These are phyloP conservation scores for Pristionchus maxplancki DNA, from an alignment of 2,888 invertebrate species.

Conservation along the genomic window DNA sequence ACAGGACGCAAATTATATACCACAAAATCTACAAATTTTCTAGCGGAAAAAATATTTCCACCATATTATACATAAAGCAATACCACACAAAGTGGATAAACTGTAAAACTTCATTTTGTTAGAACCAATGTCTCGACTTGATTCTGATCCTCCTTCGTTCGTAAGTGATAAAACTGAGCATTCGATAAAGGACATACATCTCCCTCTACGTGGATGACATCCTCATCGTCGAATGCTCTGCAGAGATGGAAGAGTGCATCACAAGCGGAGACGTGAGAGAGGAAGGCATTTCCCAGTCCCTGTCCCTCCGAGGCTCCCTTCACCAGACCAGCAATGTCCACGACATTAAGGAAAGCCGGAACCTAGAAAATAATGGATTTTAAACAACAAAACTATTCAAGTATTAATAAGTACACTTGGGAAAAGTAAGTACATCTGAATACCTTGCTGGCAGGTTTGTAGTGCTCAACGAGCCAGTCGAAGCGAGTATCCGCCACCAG, in stretches of 20 bases:
- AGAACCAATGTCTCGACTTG: neutral
- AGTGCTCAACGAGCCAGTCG: slow-evolving; percentile 93
- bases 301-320: slow-evolving; percentile 97
- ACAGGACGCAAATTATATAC: too few species aligned
- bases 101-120: too few species aligned
- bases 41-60: too few species aligned
- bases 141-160: too few species aligned
- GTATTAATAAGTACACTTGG: neutral
- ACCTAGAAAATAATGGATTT: slow-evolving; percentile 80
- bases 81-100: neutral
- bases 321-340: slow-evolving; percentile 98
- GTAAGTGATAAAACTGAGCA: too few species aligned
- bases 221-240: slow-evolving; percentile 93
- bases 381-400: neutral
- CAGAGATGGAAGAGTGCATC: slow-evolving; percentile 98
- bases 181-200: neutral
- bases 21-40: too few species aligned
- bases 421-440: neutral
- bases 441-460: slow-evolving; percentile 88
- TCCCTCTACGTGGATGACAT: slow-evolving; percentile 96
- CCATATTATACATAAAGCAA: too few species aligned
- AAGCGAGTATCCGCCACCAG: slow-evolving; percentile 96
- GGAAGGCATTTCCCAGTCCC: slow-evolving; percentile 97
- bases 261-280: slow-evolving; percentile 98
- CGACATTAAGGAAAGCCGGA: slow-evolving; percentile 96